phyloP scores from a whole-genome alignment of 2,113 vertebrate genomes.

The Sorex fumeus region DNA sequence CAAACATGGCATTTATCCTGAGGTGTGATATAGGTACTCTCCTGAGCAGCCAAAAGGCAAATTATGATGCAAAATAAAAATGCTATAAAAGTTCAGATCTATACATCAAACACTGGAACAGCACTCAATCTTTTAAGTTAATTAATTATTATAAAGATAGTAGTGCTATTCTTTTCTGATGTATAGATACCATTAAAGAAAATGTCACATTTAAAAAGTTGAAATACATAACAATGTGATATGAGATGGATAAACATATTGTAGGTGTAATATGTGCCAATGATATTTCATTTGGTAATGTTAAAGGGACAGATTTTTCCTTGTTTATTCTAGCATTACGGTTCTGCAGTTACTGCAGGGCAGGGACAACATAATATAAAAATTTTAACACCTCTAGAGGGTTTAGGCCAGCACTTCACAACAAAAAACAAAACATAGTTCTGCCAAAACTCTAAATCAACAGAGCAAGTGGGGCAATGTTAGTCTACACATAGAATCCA shows the following conservation, averaged over 20 bases:
- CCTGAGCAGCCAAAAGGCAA: neutral
- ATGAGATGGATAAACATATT: neutral
- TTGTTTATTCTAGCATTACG: neutral
- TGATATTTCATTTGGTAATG: neutral
- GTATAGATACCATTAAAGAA: neutral
- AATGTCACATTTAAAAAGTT: neutral
- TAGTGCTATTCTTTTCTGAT: neutral
- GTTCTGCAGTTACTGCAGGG: neutral
- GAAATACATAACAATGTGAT: neutral
- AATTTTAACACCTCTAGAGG: neutral
- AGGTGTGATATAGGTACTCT: neutral
- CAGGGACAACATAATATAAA: neutral
- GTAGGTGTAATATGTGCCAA: neutral
- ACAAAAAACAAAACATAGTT: conserved; percentile 19
- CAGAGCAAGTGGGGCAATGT: neutral
- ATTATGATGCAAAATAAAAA: neutral
- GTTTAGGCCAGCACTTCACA: neutral
- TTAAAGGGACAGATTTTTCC: neutral
- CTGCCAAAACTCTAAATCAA: conserved; percentile 33
- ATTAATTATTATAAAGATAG: neutral
- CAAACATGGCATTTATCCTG: neutral
- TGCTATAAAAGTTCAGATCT: neutral
- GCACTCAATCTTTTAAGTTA: neutral
- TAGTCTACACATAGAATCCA: neutral
- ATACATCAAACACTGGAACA: neutral